Evolutionary conservation across 2,113 vertebrate genomes (phyloP).

Genomic region (Rhinolophus ferrumequinum): DNA sequence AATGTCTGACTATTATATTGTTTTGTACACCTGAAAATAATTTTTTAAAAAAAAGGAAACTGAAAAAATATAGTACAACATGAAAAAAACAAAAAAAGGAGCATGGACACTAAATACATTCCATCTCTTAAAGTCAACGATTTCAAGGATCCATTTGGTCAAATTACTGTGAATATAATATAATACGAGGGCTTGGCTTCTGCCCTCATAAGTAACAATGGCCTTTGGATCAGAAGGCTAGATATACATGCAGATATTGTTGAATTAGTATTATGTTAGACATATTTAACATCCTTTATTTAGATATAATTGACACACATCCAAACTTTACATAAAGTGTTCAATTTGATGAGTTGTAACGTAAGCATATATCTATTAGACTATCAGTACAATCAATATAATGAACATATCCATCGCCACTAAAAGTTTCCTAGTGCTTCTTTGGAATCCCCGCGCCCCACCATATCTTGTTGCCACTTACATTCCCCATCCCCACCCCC

Average conservation of each 20-base stretch:
- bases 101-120: slow-evolving; percentile 48
- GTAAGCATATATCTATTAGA: not conserved
- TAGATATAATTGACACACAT: not conserved
- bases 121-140: slow-evolving; percentile 63
- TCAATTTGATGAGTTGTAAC: not conserved
- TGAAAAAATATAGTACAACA: too few species aligned
- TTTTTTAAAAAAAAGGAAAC: too few species aligned
- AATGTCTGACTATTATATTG: too few species aligned
- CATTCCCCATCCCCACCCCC: fast-evolving
- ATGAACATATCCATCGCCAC: not conserved
- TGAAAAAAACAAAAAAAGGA: not conserved
- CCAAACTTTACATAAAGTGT: not conserved
- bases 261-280: not conserved
- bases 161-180: slow-evolving; percentile 63
- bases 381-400: not conserved
- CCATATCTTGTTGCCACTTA: not conserved
- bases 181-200: not conserved
- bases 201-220: not conserved
- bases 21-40: too few species aligned
- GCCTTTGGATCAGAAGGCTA: not conserved
- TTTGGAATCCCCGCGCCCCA: not conserved
- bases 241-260: not conserved
- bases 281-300: not conserved
- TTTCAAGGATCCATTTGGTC: slow-evolving; percentile 76
- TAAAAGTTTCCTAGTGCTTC: not conserved